A percentile compares a stretch with the other conserved stretches of the same genome.
Evolutionary conservation across 2,113 vertebrate species (phyloP).

Genomic region (Periophthalmus modestus): DNA sequence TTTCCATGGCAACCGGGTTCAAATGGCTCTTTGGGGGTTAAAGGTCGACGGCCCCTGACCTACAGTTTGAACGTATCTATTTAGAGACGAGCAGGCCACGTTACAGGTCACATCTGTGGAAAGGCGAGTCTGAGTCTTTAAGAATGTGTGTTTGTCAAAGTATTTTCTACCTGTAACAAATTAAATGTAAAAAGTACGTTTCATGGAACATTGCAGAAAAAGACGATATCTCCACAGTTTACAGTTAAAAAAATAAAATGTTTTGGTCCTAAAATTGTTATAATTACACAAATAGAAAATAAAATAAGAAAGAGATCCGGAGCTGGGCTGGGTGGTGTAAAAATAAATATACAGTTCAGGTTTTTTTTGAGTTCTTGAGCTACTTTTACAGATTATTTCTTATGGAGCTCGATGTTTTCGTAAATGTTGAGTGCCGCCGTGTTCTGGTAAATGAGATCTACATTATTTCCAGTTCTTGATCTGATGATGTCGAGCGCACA

Average conservation of each 20-base stretch:
- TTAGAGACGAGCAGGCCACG: too few relatives aligned
- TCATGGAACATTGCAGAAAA: too few relatives aligned
- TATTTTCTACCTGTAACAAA: too few relatives aligned
- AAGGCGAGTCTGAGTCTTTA: too few relatives aligned
- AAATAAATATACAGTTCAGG: conserved; percentile 42
- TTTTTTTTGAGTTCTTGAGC: not conserved
- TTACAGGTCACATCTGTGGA: too few relatives aligned
- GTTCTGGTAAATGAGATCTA: conserved; percentile 94
- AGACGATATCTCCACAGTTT: too few relatives aligned
- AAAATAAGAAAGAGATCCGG: conserved; percentile 22
- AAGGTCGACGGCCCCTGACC: too few relatives aligned
- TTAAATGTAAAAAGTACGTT: too few relatives aligned
- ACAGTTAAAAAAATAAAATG: conserved; percentile 8
- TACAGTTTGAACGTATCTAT: too few relatives aligned
- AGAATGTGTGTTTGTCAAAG: too few relatives aligned
- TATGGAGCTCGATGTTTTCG: conserved; percentile 78
- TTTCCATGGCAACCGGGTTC: too few relatives aligned
- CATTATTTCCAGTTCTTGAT: conserved; percentile 85
- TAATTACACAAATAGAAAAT: conserved; percentile 47
- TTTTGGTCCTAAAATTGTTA: conserved; percentile 23
- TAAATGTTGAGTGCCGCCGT: conserved; percentile 85
- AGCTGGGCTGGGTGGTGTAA: conserved; percentile 18
- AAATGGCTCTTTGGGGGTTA: too few relatives aligned
- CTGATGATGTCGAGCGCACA: conserved; percentile 92
- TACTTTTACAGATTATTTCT: conserved; percentile 11